phyloP scores from a whole-genome alignment of 2,888 invertebrate species.

The Tineola bisselliella region DNA sequence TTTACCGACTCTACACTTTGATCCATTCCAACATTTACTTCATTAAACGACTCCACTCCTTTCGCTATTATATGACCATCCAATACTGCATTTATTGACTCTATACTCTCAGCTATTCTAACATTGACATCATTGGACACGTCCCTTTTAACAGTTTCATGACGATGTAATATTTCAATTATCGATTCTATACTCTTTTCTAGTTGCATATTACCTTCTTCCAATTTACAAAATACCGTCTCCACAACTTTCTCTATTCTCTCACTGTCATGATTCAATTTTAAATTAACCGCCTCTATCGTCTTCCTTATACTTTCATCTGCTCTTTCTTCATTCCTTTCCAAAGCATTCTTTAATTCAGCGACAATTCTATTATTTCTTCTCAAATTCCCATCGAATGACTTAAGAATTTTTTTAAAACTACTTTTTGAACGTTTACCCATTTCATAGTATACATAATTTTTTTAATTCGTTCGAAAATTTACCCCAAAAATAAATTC shows the following conservation, averaged over 20 bases:
- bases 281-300: not conserved
- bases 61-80: not conserved
- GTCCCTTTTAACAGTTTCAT: not conserved
- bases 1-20: constrained; percentile 21
- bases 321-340: not conserved
- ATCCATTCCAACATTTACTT: constrained; percentile 43
- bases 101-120: constrained; percentile 35
- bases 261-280: not conserved
- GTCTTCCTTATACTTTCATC: not conserved
- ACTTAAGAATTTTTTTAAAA: not conserved
- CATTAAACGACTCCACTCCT: constrained; percentile 20
- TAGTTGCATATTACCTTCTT: not conserved
- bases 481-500: too few relatives aligned
- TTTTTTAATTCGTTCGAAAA: too few relatives aligned
- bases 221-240: not conserved
- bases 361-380: not conserved
- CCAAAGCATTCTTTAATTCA: constrained; percentile 21
- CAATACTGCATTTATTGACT: not conserved
- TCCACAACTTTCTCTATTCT: not conserved
- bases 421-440: not conserved
- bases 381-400: not conserved
- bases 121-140: constrained; percentile 34
- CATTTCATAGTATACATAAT: not conserved
- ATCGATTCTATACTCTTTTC: not conserved
- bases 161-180: not conserved